Evolutionary conservation across 1,140 invertebrate species (phyloP).

Genomic region (Aphelenchoides besseyi): DNA sequence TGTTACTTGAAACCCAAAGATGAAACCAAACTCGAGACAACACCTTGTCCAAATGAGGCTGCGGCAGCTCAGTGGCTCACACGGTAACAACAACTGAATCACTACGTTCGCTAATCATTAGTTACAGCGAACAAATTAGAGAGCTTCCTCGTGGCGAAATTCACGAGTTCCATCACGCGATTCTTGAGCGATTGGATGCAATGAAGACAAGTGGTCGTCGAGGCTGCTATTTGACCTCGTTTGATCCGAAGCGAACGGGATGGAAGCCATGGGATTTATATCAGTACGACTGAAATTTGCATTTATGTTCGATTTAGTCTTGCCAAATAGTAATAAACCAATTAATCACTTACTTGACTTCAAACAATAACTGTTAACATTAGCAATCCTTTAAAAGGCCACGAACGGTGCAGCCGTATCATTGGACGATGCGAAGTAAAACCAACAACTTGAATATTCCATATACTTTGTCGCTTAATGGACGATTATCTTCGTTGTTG

Average conservation of each 20-base stretch:
- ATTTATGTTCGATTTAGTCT: too few species aligned
- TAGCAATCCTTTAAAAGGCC: too few species aligned
- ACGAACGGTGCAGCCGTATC: too few species aligned
- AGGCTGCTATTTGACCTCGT: slow-evolving; percentile 28
- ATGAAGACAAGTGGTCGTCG: slow-evolving; percentile 6
- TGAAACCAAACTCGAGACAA: slow-evolving; percentile 27
- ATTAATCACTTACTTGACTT: too few species aligned
- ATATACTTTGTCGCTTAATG: too few species aligned
- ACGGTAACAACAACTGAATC: slow-evolving; percentile 15
- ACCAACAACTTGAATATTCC: too few species aligned
- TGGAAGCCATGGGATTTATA: slow-evolving; percentile 7
- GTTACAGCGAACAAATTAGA: slow-evolving; percentile 25
- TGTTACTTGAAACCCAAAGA: slow-evolving; percentile 37
- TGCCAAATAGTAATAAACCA: too few species aligned
- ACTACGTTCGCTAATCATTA: background rate
- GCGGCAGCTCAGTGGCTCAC: slow-evolving; percentile 30
- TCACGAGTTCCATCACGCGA: slow-evolving; percentile 31
- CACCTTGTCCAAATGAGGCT: slow-evolving; percentile 32
- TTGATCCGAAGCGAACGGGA: slow-evolving; percentile 9
- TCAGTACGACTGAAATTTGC: slow-evolving; percentile 10
- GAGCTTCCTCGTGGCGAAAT: slow-evolving; percentile 21
- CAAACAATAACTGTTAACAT: too few species aligned
- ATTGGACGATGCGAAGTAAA: too few species aligned
- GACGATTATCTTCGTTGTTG: too few species aligned
- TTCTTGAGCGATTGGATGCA: slow-evolving; percentile 32